Evolutionary conservation across 2,113 vertebrate genomes (phyloP).

Genomic region (rat (Rattus norvegicus)): DNA sequence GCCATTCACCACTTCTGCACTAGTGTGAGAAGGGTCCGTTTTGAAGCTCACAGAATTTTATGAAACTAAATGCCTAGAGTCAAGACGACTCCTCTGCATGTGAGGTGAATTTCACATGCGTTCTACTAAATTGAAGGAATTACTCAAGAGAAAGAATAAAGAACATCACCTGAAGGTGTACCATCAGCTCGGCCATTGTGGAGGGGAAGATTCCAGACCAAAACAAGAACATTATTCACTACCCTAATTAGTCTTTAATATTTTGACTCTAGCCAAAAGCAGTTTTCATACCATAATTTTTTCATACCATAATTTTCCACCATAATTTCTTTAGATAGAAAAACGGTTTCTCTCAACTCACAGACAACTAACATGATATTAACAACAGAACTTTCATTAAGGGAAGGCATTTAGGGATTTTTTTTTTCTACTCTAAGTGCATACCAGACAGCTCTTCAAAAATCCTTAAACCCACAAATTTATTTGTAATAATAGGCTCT

Average conservation of each 20-base stretch:
- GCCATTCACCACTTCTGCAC: not conserved
- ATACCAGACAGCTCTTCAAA: slow-evolving; percentile 14
- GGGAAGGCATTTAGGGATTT: not conserved
- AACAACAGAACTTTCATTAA: slow-evolving; percentile 57
- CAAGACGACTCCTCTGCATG: not conserved
- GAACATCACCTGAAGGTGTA: slow-evolving; percentile 25
- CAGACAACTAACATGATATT: slow-evolving; percentile 56
- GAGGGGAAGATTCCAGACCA: slow-evolving; percentile 54
- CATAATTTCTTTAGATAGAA: slow-evolving; percentile 56
- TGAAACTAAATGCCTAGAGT: slow-evolving; percentile 46
- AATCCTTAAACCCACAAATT: slow-evolving; percentile 24
- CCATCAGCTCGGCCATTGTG: not conserved
- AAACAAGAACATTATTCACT: slow-evolving; percentile 21
- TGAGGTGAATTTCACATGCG: not conserved
- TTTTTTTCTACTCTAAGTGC: slow-evolving; percentile 27
- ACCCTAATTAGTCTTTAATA: not conserved
- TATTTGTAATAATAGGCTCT: slow-evolving; percentile 6
- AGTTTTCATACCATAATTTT: not conserved
- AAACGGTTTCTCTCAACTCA: slow-evolving; percentile 35
- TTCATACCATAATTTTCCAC: no score
- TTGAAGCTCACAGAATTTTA: not conserved
- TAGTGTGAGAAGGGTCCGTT: slow-evolving; percentile 26
- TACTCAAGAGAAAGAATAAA: slow-evolving; percentile 64
- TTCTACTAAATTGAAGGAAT: slow-evolving; percentile 57
- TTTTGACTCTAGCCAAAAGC: slow-evolving; percentile 40